Conservation (phyloP, 2,888 invertebrate species). For the Myathropa florea region DNA sequence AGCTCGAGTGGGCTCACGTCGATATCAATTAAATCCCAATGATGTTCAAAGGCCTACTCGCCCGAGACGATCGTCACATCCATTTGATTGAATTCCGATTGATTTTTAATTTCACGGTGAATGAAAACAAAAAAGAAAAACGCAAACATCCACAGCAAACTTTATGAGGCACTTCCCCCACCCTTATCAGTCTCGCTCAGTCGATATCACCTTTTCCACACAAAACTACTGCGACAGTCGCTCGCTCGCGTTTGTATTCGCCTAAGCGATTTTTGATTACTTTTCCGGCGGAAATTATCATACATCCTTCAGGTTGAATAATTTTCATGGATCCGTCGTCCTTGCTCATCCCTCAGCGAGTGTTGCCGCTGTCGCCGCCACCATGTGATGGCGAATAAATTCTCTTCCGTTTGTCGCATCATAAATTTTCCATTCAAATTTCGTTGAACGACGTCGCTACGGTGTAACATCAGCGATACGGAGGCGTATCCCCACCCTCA, state of each 20-base stretch:
- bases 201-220: constrained; percentile 36
- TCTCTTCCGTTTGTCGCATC: constrained; percentile 70
- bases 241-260: constrained; percentile 73
- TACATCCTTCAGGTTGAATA: constrained; percentile 81
- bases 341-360: constrained; percentile 31
- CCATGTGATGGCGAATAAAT: constrained; percentile 69
- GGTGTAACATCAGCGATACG: constrained; percentile 62
- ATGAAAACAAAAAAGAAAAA: constrained; percentile 8
- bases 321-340: constrained; percentile 77
- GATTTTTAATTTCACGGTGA: constrained; percentile 47
- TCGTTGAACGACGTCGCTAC: constrained; percentile 45
- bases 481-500: neutral
- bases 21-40: neutral
- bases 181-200: neutral
- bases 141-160: constrained; percentile 11
- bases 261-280: constrained; percentile 82
- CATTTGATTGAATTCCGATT: constrained; percentile 54
- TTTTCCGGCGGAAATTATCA: constrained; percentile 81
- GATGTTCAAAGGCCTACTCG: neutral
- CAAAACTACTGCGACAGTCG: constrained; percentile 56
- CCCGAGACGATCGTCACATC: neutral
- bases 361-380: constrained; percentile 4
- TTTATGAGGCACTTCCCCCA: constrained; percentile 1
- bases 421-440: constrained; percentile 70
- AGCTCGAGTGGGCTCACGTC: neutral